Conservation (phyloP, 2,888 invertebrate genomes). For the Callyntrura guangdongensis region DNA sequence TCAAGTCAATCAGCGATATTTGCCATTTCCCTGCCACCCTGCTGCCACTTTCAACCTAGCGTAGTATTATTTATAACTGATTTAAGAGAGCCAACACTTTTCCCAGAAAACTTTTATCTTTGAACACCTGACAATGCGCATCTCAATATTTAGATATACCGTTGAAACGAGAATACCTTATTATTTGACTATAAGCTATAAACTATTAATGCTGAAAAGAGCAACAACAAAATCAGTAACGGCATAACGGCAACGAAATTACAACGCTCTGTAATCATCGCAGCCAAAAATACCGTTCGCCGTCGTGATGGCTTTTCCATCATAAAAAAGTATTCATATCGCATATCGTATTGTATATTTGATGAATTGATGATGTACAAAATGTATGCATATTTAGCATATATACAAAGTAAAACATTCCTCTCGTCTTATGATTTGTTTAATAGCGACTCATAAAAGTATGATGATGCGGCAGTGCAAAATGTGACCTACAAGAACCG, state of each 20-base stretch:
- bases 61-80: constrained; percentile 4
- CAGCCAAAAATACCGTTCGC: constrained; percentile 32
- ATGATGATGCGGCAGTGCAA: neutral
- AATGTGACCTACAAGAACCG: neutral
- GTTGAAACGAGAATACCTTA: neutral
- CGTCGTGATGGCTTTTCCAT: constrained; percentile 64
- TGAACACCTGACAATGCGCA: constrained; percentile 13
- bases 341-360: constrained; percentile 55
- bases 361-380: constrained; percentile 61
- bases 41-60: neutral
- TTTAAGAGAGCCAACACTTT: neutral
- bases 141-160: neutral
- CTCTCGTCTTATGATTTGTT: neutral
- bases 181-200: neutral
- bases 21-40: constrained; percentile 7
- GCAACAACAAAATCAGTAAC: neutral
- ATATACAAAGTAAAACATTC: neutral
- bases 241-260: constrained; percentile 44
- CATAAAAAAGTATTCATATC: constrained; percentile 5
- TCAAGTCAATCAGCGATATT: neutral
- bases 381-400: constrained; percentile 3
- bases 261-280: constrained; percentile 14
- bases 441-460: neutral
- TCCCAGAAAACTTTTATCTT: neutral
- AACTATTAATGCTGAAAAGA: neutral